Evolutionary conservation across 2,888 invertebrate species (phyloP).

Genomic region (Amblyjoppa proteus): DNA sequence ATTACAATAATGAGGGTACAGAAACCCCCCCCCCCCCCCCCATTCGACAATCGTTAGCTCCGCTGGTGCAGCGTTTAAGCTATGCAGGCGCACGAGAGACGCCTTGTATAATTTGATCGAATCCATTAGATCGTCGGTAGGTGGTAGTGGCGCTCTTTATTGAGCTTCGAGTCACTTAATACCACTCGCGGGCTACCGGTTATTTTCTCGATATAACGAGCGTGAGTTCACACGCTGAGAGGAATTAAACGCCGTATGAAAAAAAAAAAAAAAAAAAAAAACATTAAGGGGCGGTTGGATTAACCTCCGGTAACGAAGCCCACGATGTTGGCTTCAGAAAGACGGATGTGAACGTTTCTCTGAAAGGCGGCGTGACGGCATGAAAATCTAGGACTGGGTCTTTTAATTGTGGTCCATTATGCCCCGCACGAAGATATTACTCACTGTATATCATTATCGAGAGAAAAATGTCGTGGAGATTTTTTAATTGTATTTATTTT

Average conservation of each 20-base stretch:
- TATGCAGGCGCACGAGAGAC: conserved; percentile 8
- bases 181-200: conserved; percentile 38
- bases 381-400: too few species aligned
- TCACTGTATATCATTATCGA: too few species aligned
- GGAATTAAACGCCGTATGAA: conserved; percentile 54
- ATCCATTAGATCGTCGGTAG: conserved; percentile 59
- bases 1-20: conserved; percentile 62
- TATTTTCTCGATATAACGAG: conserved; percentile 52
- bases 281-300: too few species aligned
- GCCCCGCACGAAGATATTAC: too few species aligned
- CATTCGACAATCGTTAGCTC: conserved; percentile 29
- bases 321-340: too few species aligned
- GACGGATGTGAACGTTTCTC: too few species aligned
- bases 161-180: conserved; percentile 56
- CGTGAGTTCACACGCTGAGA: conserved; percentile 49
- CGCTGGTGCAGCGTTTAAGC: conserved; percentile 53
- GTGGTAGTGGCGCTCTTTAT: conserved; percentile 35
- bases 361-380: too few species aligned
- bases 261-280: conserved; percentile 49
- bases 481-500: too few species aligned
- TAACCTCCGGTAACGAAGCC: too few species aligned
- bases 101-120: conserved; percentile 64
- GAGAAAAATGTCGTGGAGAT: too few species aligned
- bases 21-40: neutral
- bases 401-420: too few species aligned